These are phyloP conservation scores for Tipula helvola DNA, from an alignment of 2,888 invertebrate species.

Conservation along the genomic window DNA sequence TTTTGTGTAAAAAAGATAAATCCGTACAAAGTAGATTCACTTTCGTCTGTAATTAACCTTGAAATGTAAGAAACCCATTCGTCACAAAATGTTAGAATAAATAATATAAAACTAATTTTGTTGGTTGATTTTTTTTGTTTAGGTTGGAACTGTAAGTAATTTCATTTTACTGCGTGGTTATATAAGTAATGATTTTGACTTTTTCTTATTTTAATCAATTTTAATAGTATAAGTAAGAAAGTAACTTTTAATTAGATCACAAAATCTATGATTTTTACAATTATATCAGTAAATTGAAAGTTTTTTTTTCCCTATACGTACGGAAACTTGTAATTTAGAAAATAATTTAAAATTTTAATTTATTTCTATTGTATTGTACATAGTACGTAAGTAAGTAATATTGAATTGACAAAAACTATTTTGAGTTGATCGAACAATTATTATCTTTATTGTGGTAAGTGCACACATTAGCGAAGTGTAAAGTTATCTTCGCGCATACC, in stretches of 20 bases:
- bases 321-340: not conserved
- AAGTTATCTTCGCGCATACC: not conserved
- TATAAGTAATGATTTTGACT: not conserved
- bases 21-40: not conserved
- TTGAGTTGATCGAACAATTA: not conserved
- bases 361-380: not conserved
- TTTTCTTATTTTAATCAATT: slow-evolving; percentile 4
- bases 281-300: not conserved
- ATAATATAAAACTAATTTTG: not conserved
- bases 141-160: not conserved
- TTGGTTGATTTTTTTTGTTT: not conserved
- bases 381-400: not conserved
- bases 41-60: not conserved
- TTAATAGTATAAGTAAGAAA: not conserved
- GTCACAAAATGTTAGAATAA: not conserved
- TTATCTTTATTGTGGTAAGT: not conserved
- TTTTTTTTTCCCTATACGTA: not conserved
- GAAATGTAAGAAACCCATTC: not conserved
- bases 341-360: not conserved
- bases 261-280: not conserved
- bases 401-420: not conserved
- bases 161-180: not conserved
- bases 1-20: not conserved
- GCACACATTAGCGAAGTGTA: not conserved
- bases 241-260: not conserved